phyloP scores from a whole-genome alignment of 30 jellyfish, hydroid and myxozoan species.

The Aurelia aurita region DNA sequence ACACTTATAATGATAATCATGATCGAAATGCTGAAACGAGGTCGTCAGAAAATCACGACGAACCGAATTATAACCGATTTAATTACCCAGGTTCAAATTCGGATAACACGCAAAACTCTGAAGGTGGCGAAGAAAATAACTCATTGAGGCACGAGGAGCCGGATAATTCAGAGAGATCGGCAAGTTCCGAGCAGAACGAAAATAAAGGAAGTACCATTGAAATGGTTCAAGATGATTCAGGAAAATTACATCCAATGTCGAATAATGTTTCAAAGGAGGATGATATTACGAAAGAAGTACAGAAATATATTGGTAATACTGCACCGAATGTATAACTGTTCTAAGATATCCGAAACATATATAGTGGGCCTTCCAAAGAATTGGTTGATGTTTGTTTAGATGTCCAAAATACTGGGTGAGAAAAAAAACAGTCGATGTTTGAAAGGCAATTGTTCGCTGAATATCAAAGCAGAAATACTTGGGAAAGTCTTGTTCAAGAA shows the following conservation, averaged over 20 bases:
- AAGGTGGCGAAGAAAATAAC: too few species aligned
- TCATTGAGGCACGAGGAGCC: slow-evolving; percentile 6
- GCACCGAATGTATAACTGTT: not conserved
- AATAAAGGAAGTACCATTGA: slow-evolving; percentile 63
- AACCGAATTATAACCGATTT: not conserved
- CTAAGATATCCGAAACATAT: not conserved
- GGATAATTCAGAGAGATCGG: slow-evolving; percentile 6
- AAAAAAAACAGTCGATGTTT: too few species aligned
- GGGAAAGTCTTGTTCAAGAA: too few species aligned
- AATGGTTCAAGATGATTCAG: slow-evolving; percentile 79
- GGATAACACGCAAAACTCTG: too few species aligned
- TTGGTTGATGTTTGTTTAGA: too few species aligned
- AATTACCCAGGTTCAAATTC: too few species aligned
- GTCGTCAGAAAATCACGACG: slow-evolving; percentile 33
- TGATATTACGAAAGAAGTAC: slow-evolving; percentile 37
- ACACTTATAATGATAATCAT: slow-evolving; percentile 5
- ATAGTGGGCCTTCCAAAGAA: too few species aligned
- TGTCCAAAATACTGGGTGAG: too few species aligned
- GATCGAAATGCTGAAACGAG: slow-evolving; percentile 23
- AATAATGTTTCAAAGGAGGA: slow-evolving; percentile 40
- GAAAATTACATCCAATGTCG: slow-evolving; percentile 61
- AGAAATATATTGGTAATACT: slow-evolving; percentile 26
- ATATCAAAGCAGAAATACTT: too few species aligned
- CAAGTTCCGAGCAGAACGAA: not conserved
- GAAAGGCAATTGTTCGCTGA: too few species aligned